phyloP scores from a whole-genome alignment of 2,113 vertebrate genomes.

The Speoplatyrhinus poulsoni region DNA sequence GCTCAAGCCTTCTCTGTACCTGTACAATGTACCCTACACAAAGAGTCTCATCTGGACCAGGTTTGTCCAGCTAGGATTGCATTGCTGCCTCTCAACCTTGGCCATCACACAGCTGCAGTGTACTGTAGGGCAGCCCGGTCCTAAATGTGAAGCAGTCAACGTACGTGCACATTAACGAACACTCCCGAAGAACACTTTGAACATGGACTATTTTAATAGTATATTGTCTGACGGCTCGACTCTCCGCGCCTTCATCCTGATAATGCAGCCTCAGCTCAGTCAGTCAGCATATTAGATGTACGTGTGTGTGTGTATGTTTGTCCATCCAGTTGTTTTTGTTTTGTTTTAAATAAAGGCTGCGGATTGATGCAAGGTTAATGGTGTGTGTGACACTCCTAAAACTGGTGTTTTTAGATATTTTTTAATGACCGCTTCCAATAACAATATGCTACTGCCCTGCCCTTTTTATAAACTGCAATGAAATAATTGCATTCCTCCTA shows the following conservation, averaged over 20 bases:
- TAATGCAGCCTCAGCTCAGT: conserved; percentile 25
- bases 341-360: conserved; percentile 60
- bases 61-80: neutral
- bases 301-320: conserved; percentile 24
- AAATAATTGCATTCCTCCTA: neutral
- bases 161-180: conserved; percentile 38
- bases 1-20: neutral
- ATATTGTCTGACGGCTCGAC: conserved; percentile 60
- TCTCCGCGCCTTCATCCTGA: conserved; percentile 53
- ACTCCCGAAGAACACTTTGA: conserved; percentile 38
- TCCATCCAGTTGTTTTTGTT: conserved; percentile 13
- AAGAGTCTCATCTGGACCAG: conserved; percentile 19
- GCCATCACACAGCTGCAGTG: conserved; percentile 31
- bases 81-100: conserved; percentile 10
- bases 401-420: conserved; percentile 26
- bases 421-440: conserved; percentile 32
- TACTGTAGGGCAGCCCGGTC: neutral
- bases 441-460: conserved; percentile 53
- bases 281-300: conserved; percentile 26
- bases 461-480: conserved; percentile 13
- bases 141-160: neutral
- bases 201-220: conserved; percentile 37
- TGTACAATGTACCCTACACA: neutral
- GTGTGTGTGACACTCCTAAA: conserved; percentile 43
- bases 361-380: conserved; percentile 58